phyloP scores from a whole-genome alignment of 2,113 vertebrate species.

The Caloenas nicobarica region DNA sequence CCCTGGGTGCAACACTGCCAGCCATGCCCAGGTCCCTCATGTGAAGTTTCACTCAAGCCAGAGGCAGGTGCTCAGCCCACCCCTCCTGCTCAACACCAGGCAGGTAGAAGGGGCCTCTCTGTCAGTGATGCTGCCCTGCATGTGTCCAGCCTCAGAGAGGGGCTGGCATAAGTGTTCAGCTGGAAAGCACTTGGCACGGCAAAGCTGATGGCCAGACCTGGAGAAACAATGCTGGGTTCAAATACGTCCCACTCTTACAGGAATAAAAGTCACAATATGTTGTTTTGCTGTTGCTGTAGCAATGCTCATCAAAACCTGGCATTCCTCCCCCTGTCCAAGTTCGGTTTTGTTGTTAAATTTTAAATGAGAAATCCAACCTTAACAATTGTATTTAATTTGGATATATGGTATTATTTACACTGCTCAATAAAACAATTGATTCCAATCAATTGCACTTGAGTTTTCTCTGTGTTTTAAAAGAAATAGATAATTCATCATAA shows the following conservation, averaged over 20 bases:
- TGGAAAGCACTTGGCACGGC: background rate
- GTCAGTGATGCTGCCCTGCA: fast-evolving
- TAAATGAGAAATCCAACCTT: background rate
- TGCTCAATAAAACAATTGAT: background rate
- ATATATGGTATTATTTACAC: background rate
- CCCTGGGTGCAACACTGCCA: too few species aligned
- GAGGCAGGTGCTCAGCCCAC: background rate
- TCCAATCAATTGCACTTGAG: background rate
- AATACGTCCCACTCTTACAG: background rate
- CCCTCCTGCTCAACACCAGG: background rate
- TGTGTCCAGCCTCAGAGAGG: fast-evolving
- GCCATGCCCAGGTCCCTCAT: background rate
- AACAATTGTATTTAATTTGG: background rate
- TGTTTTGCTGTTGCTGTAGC: background rate
- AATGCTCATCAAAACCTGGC: background rate
- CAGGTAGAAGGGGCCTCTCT: background rate
- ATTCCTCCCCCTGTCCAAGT: background rate
- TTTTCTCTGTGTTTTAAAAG: background rate
- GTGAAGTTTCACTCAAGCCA: fast-evolving
- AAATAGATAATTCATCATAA: background rate
- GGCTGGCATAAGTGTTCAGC: fast-evolving
- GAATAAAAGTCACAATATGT: background rate
- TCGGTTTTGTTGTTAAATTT: background rate
- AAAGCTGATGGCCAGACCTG: background rate
- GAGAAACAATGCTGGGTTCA: background rate